phyloP scores from a whole-genome alignment of 2,113 vertebrate genomes.

The Chelonoidis abingdonii region DNA sequence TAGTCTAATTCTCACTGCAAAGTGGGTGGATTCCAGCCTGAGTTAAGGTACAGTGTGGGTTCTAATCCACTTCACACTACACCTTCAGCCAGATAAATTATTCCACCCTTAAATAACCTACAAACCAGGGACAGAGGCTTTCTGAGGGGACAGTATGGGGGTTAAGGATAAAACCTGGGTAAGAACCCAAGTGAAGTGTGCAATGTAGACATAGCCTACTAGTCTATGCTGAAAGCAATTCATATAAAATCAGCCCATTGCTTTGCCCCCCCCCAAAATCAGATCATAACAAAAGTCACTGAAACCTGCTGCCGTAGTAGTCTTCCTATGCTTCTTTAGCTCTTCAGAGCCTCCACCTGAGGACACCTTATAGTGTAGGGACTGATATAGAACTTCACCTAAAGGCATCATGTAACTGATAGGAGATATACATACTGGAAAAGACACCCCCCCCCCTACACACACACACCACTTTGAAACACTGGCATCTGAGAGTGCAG shows the following conservation, averaged over 20 bases:
- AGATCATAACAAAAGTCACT: neutral
- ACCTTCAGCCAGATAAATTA: neutral
- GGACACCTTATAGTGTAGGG: neutral
- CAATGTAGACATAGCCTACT: neutral
- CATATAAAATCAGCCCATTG: neutral
- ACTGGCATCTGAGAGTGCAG: neutral
- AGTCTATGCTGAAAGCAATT: neutral
- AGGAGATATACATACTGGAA: neutral
- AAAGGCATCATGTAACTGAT: neutral
- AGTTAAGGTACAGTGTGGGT: neutral
- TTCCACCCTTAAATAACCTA: neutral
- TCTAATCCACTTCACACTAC: neutral
- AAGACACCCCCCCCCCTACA: neutral
- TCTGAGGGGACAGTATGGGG: neutral
- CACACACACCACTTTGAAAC: neutral
- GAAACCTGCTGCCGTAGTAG: neutral
- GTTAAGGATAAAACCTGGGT: neutral
- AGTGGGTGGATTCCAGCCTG: neutral
- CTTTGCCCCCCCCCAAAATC: neutral
- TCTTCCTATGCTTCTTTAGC: neutral
- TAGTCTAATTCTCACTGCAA: neutral
- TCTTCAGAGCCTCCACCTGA: neutral
- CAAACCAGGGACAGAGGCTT: neutral
- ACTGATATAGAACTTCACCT: neutral
- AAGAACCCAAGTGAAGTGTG: neutral